These are phyloP conservation scores for Listronotus oregonensis DNA, from an alignment of 1,140 invertebrate species.

Conservation along the genomic window DNA sequence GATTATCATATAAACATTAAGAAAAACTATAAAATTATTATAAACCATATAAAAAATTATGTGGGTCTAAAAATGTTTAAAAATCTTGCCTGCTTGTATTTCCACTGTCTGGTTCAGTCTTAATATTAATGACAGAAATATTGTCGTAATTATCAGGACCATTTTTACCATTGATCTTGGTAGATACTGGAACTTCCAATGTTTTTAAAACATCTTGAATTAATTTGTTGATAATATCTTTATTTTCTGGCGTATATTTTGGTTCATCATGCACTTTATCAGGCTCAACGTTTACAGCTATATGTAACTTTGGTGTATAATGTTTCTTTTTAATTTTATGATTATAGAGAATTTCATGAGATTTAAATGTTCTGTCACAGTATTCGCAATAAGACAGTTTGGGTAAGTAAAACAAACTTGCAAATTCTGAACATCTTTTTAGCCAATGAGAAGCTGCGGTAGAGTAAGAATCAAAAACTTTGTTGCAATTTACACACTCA, in stretches of 20 bases:
- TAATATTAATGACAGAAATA: background rate
- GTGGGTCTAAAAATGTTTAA: too few species aligned
- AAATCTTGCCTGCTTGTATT: constrained; percentile 12
- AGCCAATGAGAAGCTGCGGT: constrained; percentile 61
- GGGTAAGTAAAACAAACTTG: constrained; percentile 53
- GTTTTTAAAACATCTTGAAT: constrained; percentile 51
- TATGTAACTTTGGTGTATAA: constrained; percentile 49
- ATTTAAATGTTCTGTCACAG: constrained; percentile 55
- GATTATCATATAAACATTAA: too few species aligned
- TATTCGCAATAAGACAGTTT: constrained; percentile 55
- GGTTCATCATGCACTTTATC: constrained; percentile 27
- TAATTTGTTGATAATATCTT: constrained; percentile 47
- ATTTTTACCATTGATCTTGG: too few species aligned
- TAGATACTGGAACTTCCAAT: constrained; percentile 37
- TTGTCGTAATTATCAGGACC: background rate
- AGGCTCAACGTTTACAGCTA: constrained; percentile 10
- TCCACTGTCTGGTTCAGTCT: constrained; percentile 14
- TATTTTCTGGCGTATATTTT: constrained; percentile 36
- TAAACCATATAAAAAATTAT: too few species aligned
- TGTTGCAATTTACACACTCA: constrained; percentile 61
- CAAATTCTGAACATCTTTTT: constrained; percentile 60
- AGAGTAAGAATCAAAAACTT: constrained; percentile 58
- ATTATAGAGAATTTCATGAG: constrained; percentile 53
- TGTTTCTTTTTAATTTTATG: constrained; percentile 56
- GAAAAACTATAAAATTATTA: too few species aligned